Evolutionary conservation across 2,113 vertebrate species (phyloP).

Genomic region (Pelecanus crispus): DNA sequence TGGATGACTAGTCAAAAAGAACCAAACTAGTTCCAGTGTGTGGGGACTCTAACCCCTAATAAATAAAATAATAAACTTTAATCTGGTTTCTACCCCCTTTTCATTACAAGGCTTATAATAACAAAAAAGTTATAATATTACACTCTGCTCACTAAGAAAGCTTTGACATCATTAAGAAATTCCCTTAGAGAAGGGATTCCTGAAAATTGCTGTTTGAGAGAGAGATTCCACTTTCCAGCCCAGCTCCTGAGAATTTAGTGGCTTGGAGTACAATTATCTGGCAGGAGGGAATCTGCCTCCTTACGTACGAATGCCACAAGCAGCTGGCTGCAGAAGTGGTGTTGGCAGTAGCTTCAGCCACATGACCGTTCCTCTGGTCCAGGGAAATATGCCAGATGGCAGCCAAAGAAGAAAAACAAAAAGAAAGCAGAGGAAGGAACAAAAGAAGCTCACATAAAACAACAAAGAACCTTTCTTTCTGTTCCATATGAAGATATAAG

Average conservation of each 20-base stretch:
- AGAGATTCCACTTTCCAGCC: neutral
- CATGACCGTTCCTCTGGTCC: constrained; percentile 6
- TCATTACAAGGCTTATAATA: neutral
- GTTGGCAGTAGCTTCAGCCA: constrained; percentile 28
- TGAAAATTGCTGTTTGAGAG: neutral
- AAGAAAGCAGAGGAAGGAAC: neutral
- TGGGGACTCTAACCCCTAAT: neutral
- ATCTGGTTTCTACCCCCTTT: neutral
- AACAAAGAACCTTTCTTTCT: neutral
- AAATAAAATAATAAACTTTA: neutral
- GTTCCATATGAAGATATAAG: neutral
- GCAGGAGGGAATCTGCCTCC: neutral
- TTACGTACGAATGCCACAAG: neutral
- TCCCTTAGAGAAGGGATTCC: neutral
- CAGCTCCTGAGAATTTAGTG: neutral
- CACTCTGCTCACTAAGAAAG: neutral
- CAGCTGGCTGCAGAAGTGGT: constrained; percentile 9
- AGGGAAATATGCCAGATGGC: constrained; percentile 38
- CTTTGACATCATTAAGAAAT: neutral
- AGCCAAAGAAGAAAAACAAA: constrained; percentile 21
- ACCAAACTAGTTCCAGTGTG: neutral
- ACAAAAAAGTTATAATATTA: neutral
- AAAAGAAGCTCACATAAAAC: neutral
- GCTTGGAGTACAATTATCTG: neutral
- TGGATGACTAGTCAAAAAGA: neutral